Percentiles rank a stretch among this genome's conserved stretches.
Conservation (phyloP, 2,113 vertebrate genomes). For the Mesitornis unicolor region DNA sequence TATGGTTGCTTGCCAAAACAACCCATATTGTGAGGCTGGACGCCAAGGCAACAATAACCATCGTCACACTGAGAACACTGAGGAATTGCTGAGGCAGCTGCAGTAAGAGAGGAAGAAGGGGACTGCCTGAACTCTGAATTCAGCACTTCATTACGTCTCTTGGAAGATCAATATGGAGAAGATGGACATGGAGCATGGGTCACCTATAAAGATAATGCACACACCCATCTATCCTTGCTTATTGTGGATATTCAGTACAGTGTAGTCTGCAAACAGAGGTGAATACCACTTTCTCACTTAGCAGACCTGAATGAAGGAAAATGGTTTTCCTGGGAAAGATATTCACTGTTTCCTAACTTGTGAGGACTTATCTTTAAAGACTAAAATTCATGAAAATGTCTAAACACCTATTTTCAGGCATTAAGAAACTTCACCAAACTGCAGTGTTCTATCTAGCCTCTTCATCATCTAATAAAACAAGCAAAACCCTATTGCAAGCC, state of each 20-base stretch:
- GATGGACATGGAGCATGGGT: background rate
- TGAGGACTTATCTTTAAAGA: background rate
- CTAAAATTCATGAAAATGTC: background rate
- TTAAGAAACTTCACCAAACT: background rate
- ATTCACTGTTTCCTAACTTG: background rate
- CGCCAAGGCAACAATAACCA: background rate
- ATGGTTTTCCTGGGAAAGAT: background rate
- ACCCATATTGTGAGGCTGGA: background rate
- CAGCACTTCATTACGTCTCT: background rate
- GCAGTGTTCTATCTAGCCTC: background rate
- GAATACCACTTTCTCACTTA: background rate
- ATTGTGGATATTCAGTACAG: background rate
- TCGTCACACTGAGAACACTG: background rate
- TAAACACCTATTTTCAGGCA: background rate
- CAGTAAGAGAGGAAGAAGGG: background rate
- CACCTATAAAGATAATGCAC: background rate
- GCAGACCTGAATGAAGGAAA: background rate
- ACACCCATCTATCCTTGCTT: background rate
- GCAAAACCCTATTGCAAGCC: background rate
- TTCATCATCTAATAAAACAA: background rate
- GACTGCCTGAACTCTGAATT: background rate
- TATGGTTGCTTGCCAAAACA: background rate
- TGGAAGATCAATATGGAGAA: background rate
- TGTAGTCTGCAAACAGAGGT: background rate
- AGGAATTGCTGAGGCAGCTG: background rate